Percentiles rank a stretch among this genome's conserved stretches.
Evolutionary conservation across 2,113 vertebrate species (phyloP).

Genomic region (Gasterosteus nipponicus): DNA sequence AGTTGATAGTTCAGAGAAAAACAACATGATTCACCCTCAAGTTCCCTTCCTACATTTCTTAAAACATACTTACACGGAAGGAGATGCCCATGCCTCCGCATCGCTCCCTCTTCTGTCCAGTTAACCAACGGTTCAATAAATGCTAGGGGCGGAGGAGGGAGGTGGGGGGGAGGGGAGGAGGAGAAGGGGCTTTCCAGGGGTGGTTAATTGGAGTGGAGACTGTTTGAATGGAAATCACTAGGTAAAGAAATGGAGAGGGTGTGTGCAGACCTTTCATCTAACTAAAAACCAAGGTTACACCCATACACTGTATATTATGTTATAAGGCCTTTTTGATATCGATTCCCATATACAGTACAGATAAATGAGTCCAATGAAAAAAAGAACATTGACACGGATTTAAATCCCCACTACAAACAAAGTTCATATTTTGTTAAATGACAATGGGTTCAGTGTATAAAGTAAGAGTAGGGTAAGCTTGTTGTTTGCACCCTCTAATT

Average conservation of each 20-base stretch:
- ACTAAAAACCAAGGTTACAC: constrained; percentile 11
- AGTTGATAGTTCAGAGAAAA: constrained; percentile 12
- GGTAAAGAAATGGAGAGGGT: neutral
- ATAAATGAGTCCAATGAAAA: constrained; percentile 14
- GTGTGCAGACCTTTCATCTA: constrained; percentile 9
- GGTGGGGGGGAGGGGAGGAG: neutral
- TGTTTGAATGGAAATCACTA: constrained; percentile 48
- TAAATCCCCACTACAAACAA: neutral
- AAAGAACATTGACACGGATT: constrained; percentile 2
- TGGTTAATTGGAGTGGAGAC: constrained; percentile 59
- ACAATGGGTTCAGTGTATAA: constrained; percentile 1
- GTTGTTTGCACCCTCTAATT: neutral
- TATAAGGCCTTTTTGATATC: constrained; percentile 15
- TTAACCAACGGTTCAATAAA: constrained; percentile 62
- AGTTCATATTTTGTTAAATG: neutral
- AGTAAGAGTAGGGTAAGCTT: neutral
- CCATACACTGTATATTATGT: neutral
- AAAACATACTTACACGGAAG: neutral
- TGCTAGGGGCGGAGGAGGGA: constrained; percentile 26
- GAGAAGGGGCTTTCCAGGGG: constrained; percentile 38
- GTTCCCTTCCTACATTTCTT: constrained; percentile 1
- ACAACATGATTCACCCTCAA: neutral
- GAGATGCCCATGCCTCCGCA: neutral
- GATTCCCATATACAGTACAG: constrained; percentile 5
- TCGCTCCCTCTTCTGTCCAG: constrained; percentile 25